Conservation (phyloP, 2,888 invertebrate genomes). For the Parnassius smintheus region DNA sequence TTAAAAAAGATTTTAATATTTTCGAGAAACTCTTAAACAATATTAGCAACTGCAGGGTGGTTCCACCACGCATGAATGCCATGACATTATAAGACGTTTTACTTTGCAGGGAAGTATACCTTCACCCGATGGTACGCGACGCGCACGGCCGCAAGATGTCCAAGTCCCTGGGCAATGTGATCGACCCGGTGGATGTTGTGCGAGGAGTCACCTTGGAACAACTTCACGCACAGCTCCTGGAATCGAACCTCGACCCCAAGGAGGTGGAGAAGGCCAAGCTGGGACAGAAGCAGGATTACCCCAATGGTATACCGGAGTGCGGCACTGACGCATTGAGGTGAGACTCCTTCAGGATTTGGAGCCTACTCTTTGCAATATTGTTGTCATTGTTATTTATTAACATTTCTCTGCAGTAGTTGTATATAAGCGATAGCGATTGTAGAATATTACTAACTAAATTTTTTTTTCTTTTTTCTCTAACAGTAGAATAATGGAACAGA, state of each 20-base stretch:
- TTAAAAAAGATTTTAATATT: no score
- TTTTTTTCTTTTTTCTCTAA: no score
- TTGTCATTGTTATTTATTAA: no score
- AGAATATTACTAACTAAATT: no score
- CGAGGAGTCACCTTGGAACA: conserved; percentile 90
- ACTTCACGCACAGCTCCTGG: conserved; percentile 86
- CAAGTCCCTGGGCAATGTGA: conserved; percentile 98
- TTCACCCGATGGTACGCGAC: conserved; percentile 98
- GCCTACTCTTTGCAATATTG: background rate
- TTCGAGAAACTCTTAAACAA: no score
- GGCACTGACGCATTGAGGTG: conserved; percentile 96
- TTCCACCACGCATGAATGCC: no score
- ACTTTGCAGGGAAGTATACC: conserved; percentile 87
- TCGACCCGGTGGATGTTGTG: conserved; percentile 98
- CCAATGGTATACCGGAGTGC: conserved; percentile 97
- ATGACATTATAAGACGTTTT: background rate
- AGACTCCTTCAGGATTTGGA: conserved; percentile 41
- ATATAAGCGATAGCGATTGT: no score
- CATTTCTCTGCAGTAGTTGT: no score
- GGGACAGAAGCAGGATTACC: conserved; percentile 90
- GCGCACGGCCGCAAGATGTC: conserved; percentile 99
- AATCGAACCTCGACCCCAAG: conserved; percentile 92
- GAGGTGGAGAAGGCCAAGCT: conserved; percentile 89
- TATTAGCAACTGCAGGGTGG: no score
- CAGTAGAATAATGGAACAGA: no score